A percentile compares a stretch with the other conserved stretches of the same genome.
phyloP scores from a whole-genome alignment of 2,113 vertebrate species.

The Artemisiospiza belli region DNA sequence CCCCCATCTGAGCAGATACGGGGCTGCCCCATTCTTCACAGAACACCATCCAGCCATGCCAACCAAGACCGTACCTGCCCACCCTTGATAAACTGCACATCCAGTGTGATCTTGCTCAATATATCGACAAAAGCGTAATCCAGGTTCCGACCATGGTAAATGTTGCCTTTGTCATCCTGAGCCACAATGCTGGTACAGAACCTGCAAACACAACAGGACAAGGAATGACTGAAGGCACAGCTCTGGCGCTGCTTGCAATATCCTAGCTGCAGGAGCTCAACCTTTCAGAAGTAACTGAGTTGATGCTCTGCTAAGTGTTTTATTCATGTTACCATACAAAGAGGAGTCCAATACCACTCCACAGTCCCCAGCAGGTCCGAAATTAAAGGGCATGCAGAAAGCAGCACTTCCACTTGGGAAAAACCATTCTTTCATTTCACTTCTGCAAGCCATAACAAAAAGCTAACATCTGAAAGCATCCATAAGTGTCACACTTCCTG shows the following conservation, averaged over 20 bases:
- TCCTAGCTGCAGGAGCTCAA: neutral
- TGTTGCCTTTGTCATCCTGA: constrained; percentile 83
- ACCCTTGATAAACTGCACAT: constrained; percentile 82
- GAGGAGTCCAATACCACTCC: neutral
- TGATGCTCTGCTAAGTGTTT: neutral
- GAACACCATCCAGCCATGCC: accelerated
- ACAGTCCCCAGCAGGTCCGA: neutral
- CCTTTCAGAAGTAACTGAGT: accelerated
- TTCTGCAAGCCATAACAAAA: neutral
- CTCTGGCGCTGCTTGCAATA: accelerated
- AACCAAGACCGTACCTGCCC: constrained; percentile 75
- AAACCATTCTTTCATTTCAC: neutral
- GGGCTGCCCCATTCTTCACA: accelerated
- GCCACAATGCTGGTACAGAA: constrained; percentile 93
- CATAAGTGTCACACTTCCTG: neutral
- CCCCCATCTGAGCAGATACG: neutral
- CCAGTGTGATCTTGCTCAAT: constrained; percentile 83
- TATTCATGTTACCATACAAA: neutral
- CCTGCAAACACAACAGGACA: constrained; percentile 58
- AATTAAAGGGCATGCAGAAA: neutral
- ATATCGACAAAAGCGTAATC: constrained; percentile 81
- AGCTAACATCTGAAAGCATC: neutral
- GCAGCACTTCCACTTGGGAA: neutral
- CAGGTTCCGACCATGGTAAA: constrained; percentile 92
- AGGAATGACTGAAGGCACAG: neutral